Evolutionary conservation across 2,797 vertebrate species (phyloP), one percentile per base, ranked within the genome.

Genomic region (Cossypha dichroa): DNA sequence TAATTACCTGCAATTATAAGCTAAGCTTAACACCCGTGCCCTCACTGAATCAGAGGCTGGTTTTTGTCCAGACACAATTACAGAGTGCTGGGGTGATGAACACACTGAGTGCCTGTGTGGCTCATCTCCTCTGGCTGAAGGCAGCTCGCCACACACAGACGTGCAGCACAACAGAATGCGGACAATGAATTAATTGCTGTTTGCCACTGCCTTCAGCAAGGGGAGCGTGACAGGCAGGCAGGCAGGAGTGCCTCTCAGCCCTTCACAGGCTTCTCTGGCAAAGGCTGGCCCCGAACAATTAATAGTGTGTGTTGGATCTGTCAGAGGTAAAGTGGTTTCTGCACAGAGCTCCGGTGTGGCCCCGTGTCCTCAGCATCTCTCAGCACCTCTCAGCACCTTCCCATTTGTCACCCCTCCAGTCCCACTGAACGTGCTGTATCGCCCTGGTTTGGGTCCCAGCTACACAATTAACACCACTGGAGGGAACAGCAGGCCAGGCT

Each of bases 271-370:
- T 67, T 34, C 83, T 92, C 84, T 81, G 95, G 91, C 92, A 95
- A 89, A 83, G 56, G 28, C 73, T 92, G 72, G 40, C 48, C 93
- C 28, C 64, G 90, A 40, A 73, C 90, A 92, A 90, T 94, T 80
- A 86, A 55, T 59, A 85, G 54, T 0, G 25, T 1, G n/a, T 34
- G 69, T 26, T 78, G 87, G 83, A 85, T 75, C 95, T 85, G 70
- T 67, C 69, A 92, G 85, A 84, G 91, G 74, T 40, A 66, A 94
- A 96, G 97, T 88, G 84, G 93, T 51, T 86, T 96, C 91, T 93
- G 69, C 54, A 85, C 89, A 94, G 94, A 81, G 89, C 63, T 95
- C 78, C 36, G 80, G 80, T 13, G 31, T 22, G 79, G 66, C 41
- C 54, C 64, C 5, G 12, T 74, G 95, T 96, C 75, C 92, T 85